Evolutionary conservation across 2,113 vertebrate species (phyloP), one percentile per base, ranked within the genome.

Genomic region (Fukomys damarensis): DNA sequence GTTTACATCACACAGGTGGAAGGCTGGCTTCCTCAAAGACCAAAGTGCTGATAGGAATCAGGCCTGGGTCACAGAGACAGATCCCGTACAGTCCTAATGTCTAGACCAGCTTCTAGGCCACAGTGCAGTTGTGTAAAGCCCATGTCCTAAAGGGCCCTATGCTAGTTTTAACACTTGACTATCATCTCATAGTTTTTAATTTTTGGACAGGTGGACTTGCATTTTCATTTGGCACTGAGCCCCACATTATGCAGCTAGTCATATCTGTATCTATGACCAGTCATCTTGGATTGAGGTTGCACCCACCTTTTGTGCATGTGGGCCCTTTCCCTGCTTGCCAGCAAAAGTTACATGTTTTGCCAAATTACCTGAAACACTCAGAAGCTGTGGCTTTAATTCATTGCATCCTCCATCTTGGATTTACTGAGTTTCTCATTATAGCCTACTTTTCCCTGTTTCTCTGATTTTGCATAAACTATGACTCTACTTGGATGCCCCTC

Each of bases 251-350:
- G 24, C 58, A 56, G 52, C 30, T 89, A 12, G 8, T 46, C 41
- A 3, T 9, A 1, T 38, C 17, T 10, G n/a, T 20, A 5, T 38
- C 46, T 2, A 0, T 65, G 24, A 38, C 35, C 43, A 17, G 17
- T 58, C 58, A 58, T 24, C 63, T 92, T 32, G 19, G 16, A 16
- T 46, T 35, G 11, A 6, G 14, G 38, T n/a, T 7, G 35, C 24
- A n/a, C 35, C 82, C 24, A 7, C 65, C 12, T 86, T 59, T 22
- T 46, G 12, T 26, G 0, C 46, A 0, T 24, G 11, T 6, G 41
- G 28, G n/a, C 1, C 86, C 24, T 30, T 77, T 68, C 13, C 6
- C 24, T 56, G 16, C 41, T 70, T 76, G 35, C 43, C 74, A 49
- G 76, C 7, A 46, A 43, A 68, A 12, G 8, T 81, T n/a, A 68